These are phyloP conservation scores for Chironomus riparius DNA, from an alignment of 2,888 invertebrate species.

Conservation along the genomic window DNA sequence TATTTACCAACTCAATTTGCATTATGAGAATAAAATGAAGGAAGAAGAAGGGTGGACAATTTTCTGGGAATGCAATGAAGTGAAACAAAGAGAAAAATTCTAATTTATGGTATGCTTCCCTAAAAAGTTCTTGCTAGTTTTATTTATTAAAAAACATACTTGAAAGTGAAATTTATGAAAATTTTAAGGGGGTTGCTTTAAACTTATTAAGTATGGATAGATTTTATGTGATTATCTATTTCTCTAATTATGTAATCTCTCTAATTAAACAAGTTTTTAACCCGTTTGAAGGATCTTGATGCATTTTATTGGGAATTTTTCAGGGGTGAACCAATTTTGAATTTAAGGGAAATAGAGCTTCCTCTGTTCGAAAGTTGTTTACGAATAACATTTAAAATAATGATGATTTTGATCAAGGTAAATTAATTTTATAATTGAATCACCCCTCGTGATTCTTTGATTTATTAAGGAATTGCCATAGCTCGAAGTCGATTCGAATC, in stretches of 20 bases:
- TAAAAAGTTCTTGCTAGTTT: neutral
- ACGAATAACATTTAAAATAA: too few species aligned
- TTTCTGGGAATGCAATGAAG: neutral
- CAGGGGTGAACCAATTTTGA: too few species aligned
- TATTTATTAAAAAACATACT: neutral
- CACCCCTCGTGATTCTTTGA: too few species aligned
- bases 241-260: neutral
- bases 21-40: neutral
- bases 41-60: neutral
- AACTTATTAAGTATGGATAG: neutral
- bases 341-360: too few species aligned
- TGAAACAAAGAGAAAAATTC: neutral
- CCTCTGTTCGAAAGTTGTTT: too few species aligned
- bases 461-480: too few species aligned
- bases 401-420: too few species aligned
- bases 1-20: constrained; percentile 9
- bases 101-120: neutral
- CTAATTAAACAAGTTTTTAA: neutral
- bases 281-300: neutral
- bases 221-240: neutral
- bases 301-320: too few species aligned
- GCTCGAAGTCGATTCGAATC: too few species aligned
- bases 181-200: neutral
- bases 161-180: neutral
- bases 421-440: too few species aligned